Base-by-base conservation (phyloP, 2,113 vertebrate genomes). In the Caranx ignobilis region DNA sequence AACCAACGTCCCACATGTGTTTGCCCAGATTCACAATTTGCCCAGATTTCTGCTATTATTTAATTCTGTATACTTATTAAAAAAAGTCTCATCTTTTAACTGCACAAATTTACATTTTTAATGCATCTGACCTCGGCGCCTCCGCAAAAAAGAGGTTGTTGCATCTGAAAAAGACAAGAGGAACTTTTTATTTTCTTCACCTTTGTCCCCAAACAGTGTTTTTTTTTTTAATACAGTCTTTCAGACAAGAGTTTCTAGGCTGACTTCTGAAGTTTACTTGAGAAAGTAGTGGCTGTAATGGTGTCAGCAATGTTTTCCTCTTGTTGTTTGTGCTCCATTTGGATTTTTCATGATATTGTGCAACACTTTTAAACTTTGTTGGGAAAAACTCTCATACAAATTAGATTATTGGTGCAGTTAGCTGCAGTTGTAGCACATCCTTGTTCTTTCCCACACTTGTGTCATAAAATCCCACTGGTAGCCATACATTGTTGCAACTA, bases 401-500 rank as follows among this genome's bases (percentile, higher is more conserved):
- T 77, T 48, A 73, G 41, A 73, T 81, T 76, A 71, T 56, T 26
- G 41, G 35, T 73, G 55, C 21, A 11, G 31, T 71, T 77, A 32
- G 32, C 48, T 56, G 43, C 26, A 64, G 85, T 84, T 73, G 32
- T 18, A 74, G 21, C 39, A 79, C 71, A 70, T 84, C n/a, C 50
- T 71, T 74, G 39, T 79, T 81, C 62, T 84, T 56, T 81, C 43
- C 43, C 39, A 45, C 19, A 9, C 73, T 34, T 60, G 39, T 81
- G 72, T 77, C 83, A 15, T 47, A 32, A 80, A 81, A 74, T 68
- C 26, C 82, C 65, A 68, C 45, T 32, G 86, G 85, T 67, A 83
- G n/a, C 63, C 55, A 56, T 59, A 69, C 65, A 59, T 70, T 75
- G 59, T 82, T 88, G 76, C 72, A 72, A 60, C 86, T 87, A 80